Evolutionary conservation across 2,888 invertebrate genomes (phyloP).

Genomic region (Epinotia nisella): DNA sequence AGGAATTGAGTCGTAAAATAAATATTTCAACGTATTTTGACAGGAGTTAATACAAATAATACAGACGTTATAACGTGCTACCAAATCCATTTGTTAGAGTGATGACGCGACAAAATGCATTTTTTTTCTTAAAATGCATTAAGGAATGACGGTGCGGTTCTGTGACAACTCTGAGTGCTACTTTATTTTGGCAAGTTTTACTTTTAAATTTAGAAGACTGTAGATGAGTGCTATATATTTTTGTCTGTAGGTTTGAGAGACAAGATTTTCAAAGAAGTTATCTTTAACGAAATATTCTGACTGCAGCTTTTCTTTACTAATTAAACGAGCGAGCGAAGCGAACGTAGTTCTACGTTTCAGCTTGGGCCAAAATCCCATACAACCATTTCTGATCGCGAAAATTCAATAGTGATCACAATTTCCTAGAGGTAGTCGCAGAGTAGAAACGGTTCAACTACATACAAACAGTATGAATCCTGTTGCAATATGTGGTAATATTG

Average conservation of each 20-base stretch:
- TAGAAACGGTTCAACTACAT: no score
- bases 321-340: no score
- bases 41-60: slow-evolving; percentile 45
- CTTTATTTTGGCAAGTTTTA: slow-evolving; percentile 44
- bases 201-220: slow-evolving; percentile 10
- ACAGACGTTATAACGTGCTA: slow-evolving; percentile 45
- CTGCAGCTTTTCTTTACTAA: no score
- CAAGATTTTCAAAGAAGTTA: not conserved
- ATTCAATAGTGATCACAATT: no score
- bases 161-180: slow-evolving; percentile 43
- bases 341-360: no score
- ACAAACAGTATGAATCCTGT: no score
- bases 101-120: slow-evolving; percentile 51
- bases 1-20: slow-evolving; percentile 38
- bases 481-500: no score
- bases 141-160: slow-evolving; percentile 48
- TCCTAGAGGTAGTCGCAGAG: no score
- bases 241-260: not conserved
- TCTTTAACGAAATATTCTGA: no score
- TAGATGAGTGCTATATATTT: not conserved
- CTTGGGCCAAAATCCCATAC: no score
- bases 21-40: slow-evolving; percentile 52
- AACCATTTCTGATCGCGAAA: no score
- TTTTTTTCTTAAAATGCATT: slow-evolving; percentile 50
- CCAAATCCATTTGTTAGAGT: slow-evolving; percentile 51